A percentile compares a stretch with the other conserved stretches of the same genome.
These are phyloP conservation scores for Gallinago media DNA, from an alignment of 2,113 vertebrate genomes.

Conservation along the genomic window DNA sequence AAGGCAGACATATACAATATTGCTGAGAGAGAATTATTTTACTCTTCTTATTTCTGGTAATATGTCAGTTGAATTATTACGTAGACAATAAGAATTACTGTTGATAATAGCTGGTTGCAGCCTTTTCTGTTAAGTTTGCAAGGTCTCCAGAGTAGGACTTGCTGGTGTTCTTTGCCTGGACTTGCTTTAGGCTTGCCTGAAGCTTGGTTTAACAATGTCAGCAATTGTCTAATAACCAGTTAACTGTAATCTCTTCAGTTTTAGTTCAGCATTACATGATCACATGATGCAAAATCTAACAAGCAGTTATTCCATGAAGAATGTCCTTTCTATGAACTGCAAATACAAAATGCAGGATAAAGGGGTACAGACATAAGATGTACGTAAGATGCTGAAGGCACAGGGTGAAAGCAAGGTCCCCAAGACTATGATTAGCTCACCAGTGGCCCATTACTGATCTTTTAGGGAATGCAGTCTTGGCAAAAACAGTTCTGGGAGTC, in stretches of 20 bases:
- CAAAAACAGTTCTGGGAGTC: background rate
- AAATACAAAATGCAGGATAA: background rate
- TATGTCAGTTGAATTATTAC: background rate
- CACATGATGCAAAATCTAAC: background rate
- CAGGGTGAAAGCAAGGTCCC: background rate
- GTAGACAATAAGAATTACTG: background rate
- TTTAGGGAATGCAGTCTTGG: background rate
- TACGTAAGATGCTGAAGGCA: background rate
- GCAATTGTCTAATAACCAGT: background rate
- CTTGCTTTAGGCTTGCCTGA: background rate
- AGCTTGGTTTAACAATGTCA: background rate
- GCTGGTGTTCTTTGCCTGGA: background rate
- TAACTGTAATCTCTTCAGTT: background rate
- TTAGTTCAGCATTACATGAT: background rate
- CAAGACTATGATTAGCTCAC: background rate
- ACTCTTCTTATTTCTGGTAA: background rate
- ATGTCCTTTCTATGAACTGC: background rate
- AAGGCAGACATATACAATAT: background rate
- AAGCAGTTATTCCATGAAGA: background rate
- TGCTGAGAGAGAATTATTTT: background rate
- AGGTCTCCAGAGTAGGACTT: background rate
- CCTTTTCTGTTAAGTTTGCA: background rate
- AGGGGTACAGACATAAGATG: background rate
- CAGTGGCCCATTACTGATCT: accelerated
- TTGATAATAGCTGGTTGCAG: background rate